Percentiles rank a stretch among this genome's conserved stretches.
These are phyloP conservation scores for Bellardia bayeri DNA, from an alignment of 2,888 invertebrate genomes.

Conservation along the genomic window DNA sequence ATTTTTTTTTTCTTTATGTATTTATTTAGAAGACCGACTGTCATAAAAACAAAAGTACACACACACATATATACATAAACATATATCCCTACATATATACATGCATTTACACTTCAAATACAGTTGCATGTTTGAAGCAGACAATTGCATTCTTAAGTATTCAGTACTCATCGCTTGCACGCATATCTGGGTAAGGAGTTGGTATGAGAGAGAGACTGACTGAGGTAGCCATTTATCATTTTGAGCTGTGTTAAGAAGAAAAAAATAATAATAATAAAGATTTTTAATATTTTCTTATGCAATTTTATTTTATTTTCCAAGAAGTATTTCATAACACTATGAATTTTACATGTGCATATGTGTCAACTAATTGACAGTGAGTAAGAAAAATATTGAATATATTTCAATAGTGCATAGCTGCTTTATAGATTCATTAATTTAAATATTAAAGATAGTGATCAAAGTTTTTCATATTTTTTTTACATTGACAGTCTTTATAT, in stretches of 20 bases:
- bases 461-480: too few relatives aligned
- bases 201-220: background rate
- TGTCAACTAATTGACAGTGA: conserved; percentile 50
- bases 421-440: too few relatives aligned
- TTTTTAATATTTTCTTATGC: conserved; percentile 51
- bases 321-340: background rate
- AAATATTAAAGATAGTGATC: too few relatives aligned
- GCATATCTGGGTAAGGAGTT: conserved; percentile 23
- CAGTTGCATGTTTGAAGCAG: conserved; percentile 14
- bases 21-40: background rate
- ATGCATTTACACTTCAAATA: background rate
- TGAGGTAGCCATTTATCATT: conserved; percentile 28
- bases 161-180: conserved; percentile 29
- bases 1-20: background rate
- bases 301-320: conserved; percentile 9
- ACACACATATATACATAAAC: too few relatives aligned
- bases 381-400: conserved; percentile 16
- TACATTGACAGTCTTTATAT: too few relatives aligned
- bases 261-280: conserved; percentile 31
- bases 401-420: too few relatives aligned
- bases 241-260: conserved; percentile 28
- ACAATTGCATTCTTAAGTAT: conserved; percentile 59
- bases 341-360: conserved; percentile 27
- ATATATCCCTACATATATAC: background rate
- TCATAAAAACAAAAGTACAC: background rate